phyloP scores from a whole-genome alignment of 2,113 vertebrate genomes.

The Mionectes macconnelli region DNA sequence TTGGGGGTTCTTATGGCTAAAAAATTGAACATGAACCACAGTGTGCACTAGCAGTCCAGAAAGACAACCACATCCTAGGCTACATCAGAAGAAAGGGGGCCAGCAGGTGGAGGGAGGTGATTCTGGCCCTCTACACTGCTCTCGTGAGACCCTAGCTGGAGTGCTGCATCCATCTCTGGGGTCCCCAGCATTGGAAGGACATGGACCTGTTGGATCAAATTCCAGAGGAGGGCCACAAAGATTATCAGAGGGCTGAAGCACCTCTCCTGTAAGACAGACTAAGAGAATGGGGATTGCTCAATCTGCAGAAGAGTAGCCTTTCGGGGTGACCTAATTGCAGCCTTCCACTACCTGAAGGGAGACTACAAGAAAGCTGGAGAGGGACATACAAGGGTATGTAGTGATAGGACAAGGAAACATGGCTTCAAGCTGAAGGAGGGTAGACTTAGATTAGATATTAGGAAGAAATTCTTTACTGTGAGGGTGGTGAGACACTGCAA shows the following conservation, averaged over 20 bases:
- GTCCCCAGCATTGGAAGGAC: background rate
- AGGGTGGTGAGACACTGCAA: background rate
- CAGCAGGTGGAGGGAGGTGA: background rate
- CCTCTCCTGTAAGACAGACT: background rate
- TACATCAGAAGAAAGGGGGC: background rate
- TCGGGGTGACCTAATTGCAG: background rate
- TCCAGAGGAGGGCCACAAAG: background rate
- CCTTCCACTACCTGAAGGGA: background rate
- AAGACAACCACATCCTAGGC: accelerated
- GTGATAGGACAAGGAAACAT: background rate
- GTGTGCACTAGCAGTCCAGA: background rate
- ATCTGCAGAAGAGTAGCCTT: background rate
- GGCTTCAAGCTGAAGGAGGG: background rate
- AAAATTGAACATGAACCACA: background rate
- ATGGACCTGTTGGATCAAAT: accelerated
- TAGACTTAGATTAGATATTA: background rate
- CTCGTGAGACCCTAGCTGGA: background rate
- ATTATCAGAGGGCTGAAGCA: background rate
- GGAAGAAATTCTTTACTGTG: background rate
- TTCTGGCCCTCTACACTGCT: background rate
- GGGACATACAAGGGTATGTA: background rate
- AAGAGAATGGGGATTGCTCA: background rate
- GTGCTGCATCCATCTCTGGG: background rate
- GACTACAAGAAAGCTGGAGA: background rate
- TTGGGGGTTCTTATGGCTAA: background rate